phyloP scores from a whole-genome alignment of 2,113 vertebrate genomes.

The Rafetus swinhoei region DNA sequence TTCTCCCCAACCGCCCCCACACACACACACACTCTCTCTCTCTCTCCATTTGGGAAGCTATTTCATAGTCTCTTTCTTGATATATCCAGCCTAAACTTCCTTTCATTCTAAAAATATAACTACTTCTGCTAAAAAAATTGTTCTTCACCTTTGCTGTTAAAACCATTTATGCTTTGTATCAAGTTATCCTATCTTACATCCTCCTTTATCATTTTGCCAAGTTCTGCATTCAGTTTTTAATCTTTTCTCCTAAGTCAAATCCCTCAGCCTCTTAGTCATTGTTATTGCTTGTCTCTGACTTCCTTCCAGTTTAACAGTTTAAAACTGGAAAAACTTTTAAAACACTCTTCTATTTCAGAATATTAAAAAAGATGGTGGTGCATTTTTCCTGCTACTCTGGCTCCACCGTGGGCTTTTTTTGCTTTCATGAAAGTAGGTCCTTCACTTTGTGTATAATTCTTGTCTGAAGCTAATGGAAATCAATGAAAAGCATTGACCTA shows the following conservation, averaged over 20 bases:
- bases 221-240: background rate
- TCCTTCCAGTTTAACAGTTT: too few relatives aligned
- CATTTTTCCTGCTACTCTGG: too few relatives aligned
- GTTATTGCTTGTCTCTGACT: background rate
- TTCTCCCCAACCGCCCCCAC: background rate
- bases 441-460: too few relatives aligned
- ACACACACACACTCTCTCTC: too few relatives aligned
- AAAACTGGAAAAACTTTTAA: too few relatives aligned
- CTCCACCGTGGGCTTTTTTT: too few relatives aligned
- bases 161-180: background rate
- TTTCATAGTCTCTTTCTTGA: background rate
- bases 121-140: background rate
- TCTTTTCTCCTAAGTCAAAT: background rate
- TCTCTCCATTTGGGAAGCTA: background rate
- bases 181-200: background rate
- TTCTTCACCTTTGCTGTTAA: background rate
- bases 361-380: too few relatives aligned
- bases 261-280: background rate
- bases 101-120: background rate
- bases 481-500: too few relatives aligned
- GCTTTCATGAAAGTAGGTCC: too few relatives aligned
- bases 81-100: background rate
- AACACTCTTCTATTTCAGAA: too few relatives aligned
- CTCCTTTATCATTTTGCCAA: background rate
- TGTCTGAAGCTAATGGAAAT: too few relatives aligned